These are phyloP conservation scores for Monochamus alternatus DNA, from an alignment of 2,888 invertebrate genomes.

Conservation along the genomic window DNA sequence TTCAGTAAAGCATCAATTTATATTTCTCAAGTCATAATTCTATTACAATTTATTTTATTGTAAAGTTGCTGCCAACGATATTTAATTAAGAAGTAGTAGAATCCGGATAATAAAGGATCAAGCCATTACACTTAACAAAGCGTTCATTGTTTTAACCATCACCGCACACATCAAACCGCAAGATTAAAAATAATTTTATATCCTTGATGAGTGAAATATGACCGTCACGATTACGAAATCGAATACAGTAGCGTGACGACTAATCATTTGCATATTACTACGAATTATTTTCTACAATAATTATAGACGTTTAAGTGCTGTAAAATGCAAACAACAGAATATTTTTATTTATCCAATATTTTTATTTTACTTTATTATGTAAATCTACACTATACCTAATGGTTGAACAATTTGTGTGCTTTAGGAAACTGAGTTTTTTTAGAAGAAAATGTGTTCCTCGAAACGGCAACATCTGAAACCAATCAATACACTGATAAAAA, in stretches of 20 bases:
- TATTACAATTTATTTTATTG: slow-evolving; percentile 23
- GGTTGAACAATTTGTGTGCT: too few species aligned
- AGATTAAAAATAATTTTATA: slow-evolving; percentile 24
- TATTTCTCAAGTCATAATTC: neutral
- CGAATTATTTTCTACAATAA: too few species aligned
- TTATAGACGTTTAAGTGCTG: too few species aligned
- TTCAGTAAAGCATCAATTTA: neutral
- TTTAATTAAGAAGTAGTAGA: slow-evolving; percentile 29
- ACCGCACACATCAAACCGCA: slow-evolving; percentile 22
- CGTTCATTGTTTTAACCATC: slow-evolving; percentile 10
- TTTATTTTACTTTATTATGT: too few species aligned
- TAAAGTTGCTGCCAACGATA: slow-evolving; percentile 8
- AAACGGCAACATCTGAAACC: too few species aligned
- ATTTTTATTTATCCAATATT: too few species aligned
- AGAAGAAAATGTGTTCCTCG: too few species aligned
- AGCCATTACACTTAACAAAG: slow-evolving; percentile 12
- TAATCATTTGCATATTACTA: slow-evolving; percentile 16
- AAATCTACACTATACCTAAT: too few species aligned
- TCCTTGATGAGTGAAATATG: slow-evolving; percentile 25
- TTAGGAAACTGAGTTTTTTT: too few species aligned
- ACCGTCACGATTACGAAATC: slow-evolving; percentile 5
- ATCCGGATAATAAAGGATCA: slow-evolving; percentile 33
- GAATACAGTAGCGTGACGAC: slow-evolving; percentile 33
- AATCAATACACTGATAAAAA: too few species aligned
- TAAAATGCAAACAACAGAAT: too few species aligned